Percentiles rank a stretch among this genome's conserved stretches.
Conservation (phyloP, 2,113 vertebrate species). For the Oncorhynchus nerka region DNA sequence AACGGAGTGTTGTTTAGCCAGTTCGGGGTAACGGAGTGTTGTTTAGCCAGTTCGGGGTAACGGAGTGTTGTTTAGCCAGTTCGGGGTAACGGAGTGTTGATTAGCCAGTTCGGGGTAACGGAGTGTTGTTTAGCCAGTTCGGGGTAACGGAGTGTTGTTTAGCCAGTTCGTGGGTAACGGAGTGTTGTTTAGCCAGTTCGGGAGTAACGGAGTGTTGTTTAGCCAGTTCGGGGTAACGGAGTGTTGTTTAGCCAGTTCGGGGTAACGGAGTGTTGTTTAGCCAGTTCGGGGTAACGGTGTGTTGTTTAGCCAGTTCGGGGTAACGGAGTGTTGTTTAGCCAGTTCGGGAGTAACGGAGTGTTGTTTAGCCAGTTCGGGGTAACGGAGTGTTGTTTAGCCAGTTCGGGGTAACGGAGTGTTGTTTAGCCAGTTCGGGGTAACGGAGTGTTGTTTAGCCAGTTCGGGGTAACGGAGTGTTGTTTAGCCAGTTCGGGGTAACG, state of each 20-base stretch:
- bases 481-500: no score
- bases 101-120: slow-evolving; percentile 9
- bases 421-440: slow-evolving; percentile 2
- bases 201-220: slow-evolving; percentile 29
- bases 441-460: no score
- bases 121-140: slow-evolving; percentile 46
- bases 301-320: slow-evolving; percentile 11
- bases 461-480: no score
- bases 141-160: not conserved
- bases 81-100: not conserved
- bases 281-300: slow-evolving; percentile 16
- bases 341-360: slow-evolving; percentile 3
- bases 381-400: slow-evolving; percentile 45
- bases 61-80: slow-evolving; percentile 46
- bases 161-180: not conserved
- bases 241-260: not conserved
- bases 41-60: slow-evolving; percentile 9
- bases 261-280: slow-evolving; percentile 42
- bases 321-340: slow-evolving; percentile 43
- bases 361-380: slow-evolving; percentile 8
- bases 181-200: no score
- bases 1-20: slow-evolving; percentile 45
- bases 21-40: slow-evolving; percentile 4
- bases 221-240: slow-evolving; percentile 33
- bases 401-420: slow-evolving; percentile 4